These are phyloP conservation scores for Ctenomys sociabilis DNA, from an alignment of 2,113 vertebrate genomes.

Conservation along the genomic window DNA sequence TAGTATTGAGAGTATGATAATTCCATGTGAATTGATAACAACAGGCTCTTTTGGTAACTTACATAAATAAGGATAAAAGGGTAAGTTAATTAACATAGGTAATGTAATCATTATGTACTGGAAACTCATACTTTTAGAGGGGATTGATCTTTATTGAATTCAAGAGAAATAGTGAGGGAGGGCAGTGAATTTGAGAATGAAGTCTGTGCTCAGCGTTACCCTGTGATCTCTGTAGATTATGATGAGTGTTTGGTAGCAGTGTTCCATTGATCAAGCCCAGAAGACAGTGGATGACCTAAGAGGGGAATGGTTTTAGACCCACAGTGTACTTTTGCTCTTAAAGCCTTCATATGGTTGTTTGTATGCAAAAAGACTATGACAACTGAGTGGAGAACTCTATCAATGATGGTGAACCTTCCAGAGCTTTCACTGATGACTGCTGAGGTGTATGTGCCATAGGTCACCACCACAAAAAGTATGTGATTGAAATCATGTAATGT, in stretches of 20 bases:
- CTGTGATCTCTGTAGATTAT: background rate
- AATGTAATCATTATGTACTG: background rate
- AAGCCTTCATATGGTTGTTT: background rate
- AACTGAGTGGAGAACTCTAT: background rate
- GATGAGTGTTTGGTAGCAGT: background rate
- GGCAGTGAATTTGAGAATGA: background rate
- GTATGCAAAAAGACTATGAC: background rate
- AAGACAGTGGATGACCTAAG: background rate
- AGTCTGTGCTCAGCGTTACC: background rate
- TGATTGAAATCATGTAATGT: background rate
- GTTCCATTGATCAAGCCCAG: background rate
- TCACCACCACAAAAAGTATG: background rate
- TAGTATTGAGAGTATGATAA: background rate
- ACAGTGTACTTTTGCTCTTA: background rate
- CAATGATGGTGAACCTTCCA: background rate
- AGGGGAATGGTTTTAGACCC: background rate
- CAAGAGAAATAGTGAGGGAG: background rate
- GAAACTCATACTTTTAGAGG: background rate
- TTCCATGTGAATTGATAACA: background rate
- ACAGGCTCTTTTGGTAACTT: background rate
- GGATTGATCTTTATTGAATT: background rate
- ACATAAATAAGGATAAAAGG: background rate
- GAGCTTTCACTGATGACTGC: background rate
- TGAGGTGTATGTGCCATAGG: background rate
- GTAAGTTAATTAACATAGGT: background rate